Base-by-base conservation (phyloP, 1,140 invertebrate species). In the Pseudomyrmex concolor region DNA sequence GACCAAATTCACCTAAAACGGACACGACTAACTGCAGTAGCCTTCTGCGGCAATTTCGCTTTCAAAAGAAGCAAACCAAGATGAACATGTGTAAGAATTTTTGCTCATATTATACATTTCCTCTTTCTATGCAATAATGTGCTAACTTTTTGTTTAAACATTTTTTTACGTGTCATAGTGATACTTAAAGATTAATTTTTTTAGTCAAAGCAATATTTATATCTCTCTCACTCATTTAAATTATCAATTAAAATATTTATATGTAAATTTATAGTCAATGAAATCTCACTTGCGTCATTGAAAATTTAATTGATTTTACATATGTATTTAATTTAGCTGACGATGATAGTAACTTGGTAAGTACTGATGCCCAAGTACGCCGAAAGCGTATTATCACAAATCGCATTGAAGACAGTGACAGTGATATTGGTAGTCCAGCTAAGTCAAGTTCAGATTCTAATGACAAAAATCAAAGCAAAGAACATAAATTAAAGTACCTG, bases 401-500 rank as follows among this genome's bases (percentile, higher is more conserved):
- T 81, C 88, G 93, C 4, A 94, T 94, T 63, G 93, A 91, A 78
- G 93, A 94, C 34, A 94, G 92, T 60, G 94, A 94, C 17, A 93
- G 92, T 59, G 93, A 94, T 80, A 84, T 78, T 51, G 89, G 89
- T n/a, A 89, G 81, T 85, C 71, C 90, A 22, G 54, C 66, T 25
- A 93, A 92, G 71, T 74, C 83, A 17, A 81, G 50, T 63, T 89
- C 85, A 12, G 88, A 92, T 15, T 80, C 83, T 83, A 88, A 92
- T 68, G 68, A 62, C 60, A 86, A 91, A 83, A 86, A 88, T 8
- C 34, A 34, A 34, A 34, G 34, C 34, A 92, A 90, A 72, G 89
- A 93, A 72, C 84, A 90, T 57, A 93, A 92, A 89, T 72, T 92
- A 17, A 88, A 87, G 68, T 91, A 91, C 86, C 84, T 93, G 84